Percentiles rank a stretch among this genome's conserved stretches.
Evolutionary conservation across 1,140 invertebrate genomes (phyloP).

Genomic region (Lithobius niger): DNA sequence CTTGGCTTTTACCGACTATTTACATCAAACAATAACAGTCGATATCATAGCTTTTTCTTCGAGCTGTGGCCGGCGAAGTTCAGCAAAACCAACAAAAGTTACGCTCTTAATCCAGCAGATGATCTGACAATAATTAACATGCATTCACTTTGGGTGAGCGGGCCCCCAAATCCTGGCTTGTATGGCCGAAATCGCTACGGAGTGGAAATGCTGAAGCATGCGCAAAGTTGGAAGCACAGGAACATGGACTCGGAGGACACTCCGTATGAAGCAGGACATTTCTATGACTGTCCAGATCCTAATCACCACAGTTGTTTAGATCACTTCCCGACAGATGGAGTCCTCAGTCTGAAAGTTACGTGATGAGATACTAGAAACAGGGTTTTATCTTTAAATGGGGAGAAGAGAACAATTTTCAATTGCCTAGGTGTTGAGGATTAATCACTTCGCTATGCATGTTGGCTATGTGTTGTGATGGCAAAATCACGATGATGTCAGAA

Average conservation of each 20-base stretch:
- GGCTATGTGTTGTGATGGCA: too few species aligned
- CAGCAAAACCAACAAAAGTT: neutral
- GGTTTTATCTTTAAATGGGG: too few species aligned
- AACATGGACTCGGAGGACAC: neutral
- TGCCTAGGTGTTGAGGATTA: too few species aligned
- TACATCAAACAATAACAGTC: neutral
- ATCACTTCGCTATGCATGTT: too few species aligned
- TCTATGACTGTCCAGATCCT: conserved; percentile 16
- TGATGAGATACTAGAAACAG: too few species aligned
- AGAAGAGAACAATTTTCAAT: too few species aligned
- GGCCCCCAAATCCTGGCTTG: conserved; percentile 24
- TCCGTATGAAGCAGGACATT: conserved; percentile 4
- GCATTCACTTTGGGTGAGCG: conserved; percentile 22
- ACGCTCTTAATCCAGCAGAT: conserved; percentile 8
- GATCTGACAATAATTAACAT: conserved; percentile 22
- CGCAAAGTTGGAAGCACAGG: conserved; percentile 2
- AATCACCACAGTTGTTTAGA: conserved; percentile 24
- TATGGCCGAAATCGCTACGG: conserved; percentile 26
- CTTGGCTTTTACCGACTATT: neutral
- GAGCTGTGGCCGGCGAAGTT: neutral
- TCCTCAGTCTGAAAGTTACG: too few species aligned
- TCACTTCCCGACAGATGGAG: conserved; percentile 24
- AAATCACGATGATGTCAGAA: too few species aligned
- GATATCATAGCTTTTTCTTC: neutral
- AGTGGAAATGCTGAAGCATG: conserved; percentile 21